A percentile compares a stretch with the other conserved stretches of the same genome.
phyloP scores from a whole-genome alignment of 1,140 invertebrate species.

The Prorops nasuta region DNA sequence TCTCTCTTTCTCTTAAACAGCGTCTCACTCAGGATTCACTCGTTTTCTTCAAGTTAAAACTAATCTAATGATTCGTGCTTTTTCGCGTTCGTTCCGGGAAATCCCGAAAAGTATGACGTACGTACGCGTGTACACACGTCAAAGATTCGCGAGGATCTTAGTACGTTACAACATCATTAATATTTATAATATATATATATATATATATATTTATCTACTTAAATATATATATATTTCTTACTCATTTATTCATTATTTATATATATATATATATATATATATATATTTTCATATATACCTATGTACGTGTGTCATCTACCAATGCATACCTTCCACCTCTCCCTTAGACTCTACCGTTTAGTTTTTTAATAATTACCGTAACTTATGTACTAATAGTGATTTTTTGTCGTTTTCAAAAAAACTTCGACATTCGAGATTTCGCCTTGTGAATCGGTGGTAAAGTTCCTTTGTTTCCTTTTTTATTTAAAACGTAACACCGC shows the following conservation, averaged over 20 bases:
- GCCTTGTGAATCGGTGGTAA: too few species aligned
- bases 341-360: slow-evolving; percentile 26
- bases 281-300: slow-evolving; percentile 25
- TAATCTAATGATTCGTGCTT: neutral
- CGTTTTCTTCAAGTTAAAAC: neutral
- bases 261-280: slow-evolving; percentile 33
- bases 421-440: too few species aligned
- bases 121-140: slow-evolving; percentile 37
- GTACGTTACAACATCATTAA: slow-evolving; percentile 40
- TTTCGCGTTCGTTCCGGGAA: neutral
- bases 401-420: slow-evolving; percentile 28
- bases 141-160: slow-evolving; percentile 36
- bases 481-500: too few species aligned
- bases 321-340: slow-evolving; percentile 18
- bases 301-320: slow-evolving; percentile 19
- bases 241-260: slow-evolving; percentile 29
- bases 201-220: too few species aligned
- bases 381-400: slow-evolving; percentile 44
- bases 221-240: slow-evolving; percentile 33
- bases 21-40: too few species aligned
- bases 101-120: slow-evolving; percentile 26
- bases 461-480: too few species aligned
- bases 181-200: slow-evolving; percentile 33
- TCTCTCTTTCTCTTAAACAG: slow-evolving; percentile 8
- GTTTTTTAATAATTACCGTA: slow-evolving; percentile 26